Conservation (phyloP, 2,888 invertebrate genomes). For the Yponomeuta plumbellus region DNA sequence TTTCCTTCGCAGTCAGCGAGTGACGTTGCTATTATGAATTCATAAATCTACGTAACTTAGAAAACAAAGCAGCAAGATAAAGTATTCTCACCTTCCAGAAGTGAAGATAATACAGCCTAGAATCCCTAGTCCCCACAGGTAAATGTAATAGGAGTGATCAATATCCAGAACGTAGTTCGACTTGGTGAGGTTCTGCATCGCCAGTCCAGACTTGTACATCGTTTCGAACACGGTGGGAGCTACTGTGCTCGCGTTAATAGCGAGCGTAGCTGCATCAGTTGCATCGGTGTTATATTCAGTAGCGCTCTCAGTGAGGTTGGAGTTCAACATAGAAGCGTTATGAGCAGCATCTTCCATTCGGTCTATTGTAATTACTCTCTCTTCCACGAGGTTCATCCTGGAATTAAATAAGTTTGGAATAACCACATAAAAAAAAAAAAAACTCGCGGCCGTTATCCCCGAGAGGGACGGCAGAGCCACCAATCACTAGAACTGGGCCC, state of each 20-base stretch:
- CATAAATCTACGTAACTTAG: neutral
- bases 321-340: neutral
- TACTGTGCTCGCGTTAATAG: slow-evolving; percentile 17
- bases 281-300: slow-evolving; percentile 14
- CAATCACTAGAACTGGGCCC: no score
- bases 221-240: slow-evolving; percentile 42
- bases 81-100: slow-evolving; percentile 55
- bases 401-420: neutral
- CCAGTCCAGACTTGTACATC: slow-evolving; percentile 42
- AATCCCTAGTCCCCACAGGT: slow-evolving; percentile 78
- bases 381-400: slow-evolving; percentile 66
- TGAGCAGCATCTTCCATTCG: neutral
- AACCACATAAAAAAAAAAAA: no score
- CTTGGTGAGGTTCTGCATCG: slow-evolving; percentile 41
- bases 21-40: no score
- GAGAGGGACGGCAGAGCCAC: no score
- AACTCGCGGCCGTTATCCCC: no score
- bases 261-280: slow-evolving; percentile 25
- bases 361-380: slow-evolving; percentile 4
- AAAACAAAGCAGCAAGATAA: neutral
- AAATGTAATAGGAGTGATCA: slow-evolving; percentile 60
- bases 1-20: no score
- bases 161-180: slow-evolving; percentile 23
- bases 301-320: neutral
- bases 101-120: slow-evolving; percentile 77